Evolutionary conservation across 53 echinoderm and acorn worm species (phyloP).

Genomic region (Hippasteria phrygiana): DNA sequence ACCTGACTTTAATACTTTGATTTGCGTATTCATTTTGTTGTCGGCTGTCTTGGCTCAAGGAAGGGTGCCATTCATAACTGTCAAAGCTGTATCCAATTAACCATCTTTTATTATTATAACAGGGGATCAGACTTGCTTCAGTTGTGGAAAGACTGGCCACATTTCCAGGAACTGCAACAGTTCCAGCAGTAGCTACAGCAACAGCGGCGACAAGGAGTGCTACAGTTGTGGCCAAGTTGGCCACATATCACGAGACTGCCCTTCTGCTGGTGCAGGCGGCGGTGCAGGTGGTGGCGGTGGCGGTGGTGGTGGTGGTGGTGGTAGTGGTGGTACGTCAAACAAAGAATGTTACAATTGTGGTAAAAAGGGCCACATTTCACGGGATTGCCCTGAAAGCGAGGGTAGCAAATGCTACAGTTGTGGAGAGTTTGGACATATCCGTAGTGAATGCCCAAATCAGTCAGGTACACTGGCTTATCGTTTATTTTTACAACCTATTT

Average conservation of each 20-base stretch:
- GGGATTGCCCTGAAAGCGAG: background rate
- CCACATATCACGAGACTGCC: slow-evolving; percentile 22
- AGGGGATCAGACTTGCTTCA: slow-evolving; percentile 16
- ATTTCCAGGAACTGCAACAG: slow-evolving; percentile 37
- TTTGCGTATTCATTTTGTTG: no score
- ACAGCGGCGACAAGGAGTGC: slow-evolving; percentile 13
- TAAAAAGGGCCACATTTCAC: slow-evolving; percentile 15
- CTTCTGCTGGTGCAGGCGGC: background rate
- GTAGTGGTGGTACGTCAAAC: background rate
- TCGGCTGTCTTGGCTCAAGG: no score
- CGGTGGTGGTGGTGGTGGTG: slow-evolving; percentile 8
- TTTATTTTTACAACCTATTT: background rate
- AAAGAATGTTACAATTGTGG: slow-evolving; percentile 34
- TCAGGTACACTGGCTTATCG: background rate
- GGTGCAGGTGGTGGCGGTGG: background rate
- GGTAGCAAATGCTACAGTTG: slow-evolving; percentile 19
- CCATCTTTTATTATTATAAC: background rate
- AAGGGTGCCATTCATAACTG: no score
- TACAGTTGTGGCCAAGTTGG: slow-evolving; percentile 12
- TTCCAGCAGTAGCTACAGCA: background rate
- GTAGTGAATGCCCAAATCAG: slow-evolving; percentile 3
- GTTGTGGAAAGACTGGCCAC: slow-evolving; percentile 31
- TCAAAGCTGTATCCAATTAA: no score
- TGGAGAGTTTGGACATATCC: background rate
- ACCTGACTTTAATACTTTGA: no score